Evolutionary conservation across 2,888 invertebrate species (phyloP), one percentile per base, ranked within the genome.

Genomic region (Neria commutata): DNA sequence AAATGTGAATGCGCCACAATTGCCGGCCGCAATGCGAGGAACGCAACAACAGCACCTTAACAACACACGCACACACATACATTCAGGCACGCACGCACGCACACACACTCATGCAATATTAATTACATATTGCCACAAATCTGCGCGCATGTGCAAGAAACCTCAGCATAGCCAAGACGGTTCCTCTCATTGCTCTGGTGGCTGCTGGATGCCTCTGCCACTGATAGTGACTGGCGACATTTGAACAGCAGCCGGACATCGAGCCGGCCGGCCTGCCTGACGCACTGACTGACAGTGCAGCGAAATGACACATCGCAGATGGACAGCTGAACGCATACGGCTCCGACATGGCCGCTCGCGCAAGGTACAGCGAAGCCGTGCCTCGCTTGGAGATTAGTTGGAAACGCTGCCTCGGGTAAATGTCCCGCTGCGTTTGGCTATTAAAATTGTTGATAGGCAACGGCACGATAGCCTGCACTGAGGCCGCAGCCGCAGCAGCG

Each of bases 191-290:
- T 54, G 52, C 42, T n/a, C 47, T 34, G 17, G 11, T n/a, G 17
- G 3, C 45, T 14, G 45, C 45, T 45, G 11, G 11, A 19, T 45
- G 16, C 4, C 17, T 56, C 42, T 51, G 50, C 10, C 45, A 24
- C 56, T 58, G 58, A 48, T 58, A 47, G 54, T 57, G 57, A 60
- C 60, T 52, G 57, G 53, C 52, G 57, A 63, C 57, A 60, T 54
- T 57, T 54, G 47, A 56, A 56, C 54, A 59, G 49, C 45, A 48
- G n/a, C n/a, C 21, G 4, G 37, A 21, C 42, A 5, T n/a, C n/a
- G 4, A 14, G 11, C 19, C 4, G 40, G 24, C 17, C 48, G 26
- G 24, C 21, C 40, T 40, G 51, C 34, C 37, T 21, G 37, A 51
- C 3, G 16, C 19, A 24, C 3, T 2, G 54, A 49, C 49, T 49